A percentile compares a stretch with the other conserved stretches of the same genome.
Evolutionary conservation across 2,113 vertebrate species (phyloP).

Genomic region (Neoarius graeffei): DNA sequence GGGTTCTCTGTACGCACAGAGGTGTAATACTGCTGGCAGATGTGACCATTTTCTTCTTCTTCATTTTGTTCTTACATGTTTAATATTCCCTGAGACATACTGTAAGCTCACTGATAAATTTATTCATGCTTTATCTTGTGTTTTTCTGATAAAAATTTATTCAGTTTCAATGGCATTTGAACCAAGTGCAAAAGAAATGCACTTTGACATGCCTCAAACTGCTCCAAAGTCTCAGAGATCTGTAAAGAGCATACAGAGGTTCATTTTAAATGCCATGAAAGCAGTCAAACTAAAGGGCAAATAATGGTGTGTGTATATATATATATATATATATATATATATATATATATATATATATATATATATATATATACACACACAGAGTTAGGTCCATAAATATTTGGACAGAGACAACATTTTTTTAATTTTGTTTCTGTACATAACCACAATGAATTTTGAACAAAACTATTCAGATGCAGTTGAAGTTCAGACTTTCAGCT

Average conservation of each 20-base stretch:
- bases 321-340: no score
- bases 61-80: not conserved
- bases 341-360: no score
- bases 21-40: not conserved
- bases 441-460: no score
- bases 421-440: no score
- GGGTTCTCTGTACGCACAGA: not conserved
- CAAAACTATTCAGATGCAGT: no score
- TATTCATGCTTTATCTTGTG: not conserved
- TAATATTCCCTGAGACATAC: not conserved
- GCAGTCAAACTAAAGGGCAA: not conserved
- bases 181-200: not conserved
- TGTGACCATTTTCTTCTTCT: not conserved
- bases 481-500: no score
- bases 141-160: not conserved
- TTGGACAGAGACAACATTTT: no score
- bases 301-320: no score
- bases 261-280: not conserved
- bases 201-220: not conserved
- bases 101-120: not conserved
- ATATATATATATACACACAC: no score
- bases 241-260: not conserved
- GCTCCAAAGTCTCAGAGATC: not conserved
- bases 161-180: not conserved
- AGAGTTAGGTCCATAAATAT: no score